A percentile compares a stretch with the other conserved stretches of the same genome.
These are phyloP conservation scores for Drosophila prosaltans DNA, from an alignment of 1,140 invertebrate genomes.

Conservation along the genomic window DNA sequence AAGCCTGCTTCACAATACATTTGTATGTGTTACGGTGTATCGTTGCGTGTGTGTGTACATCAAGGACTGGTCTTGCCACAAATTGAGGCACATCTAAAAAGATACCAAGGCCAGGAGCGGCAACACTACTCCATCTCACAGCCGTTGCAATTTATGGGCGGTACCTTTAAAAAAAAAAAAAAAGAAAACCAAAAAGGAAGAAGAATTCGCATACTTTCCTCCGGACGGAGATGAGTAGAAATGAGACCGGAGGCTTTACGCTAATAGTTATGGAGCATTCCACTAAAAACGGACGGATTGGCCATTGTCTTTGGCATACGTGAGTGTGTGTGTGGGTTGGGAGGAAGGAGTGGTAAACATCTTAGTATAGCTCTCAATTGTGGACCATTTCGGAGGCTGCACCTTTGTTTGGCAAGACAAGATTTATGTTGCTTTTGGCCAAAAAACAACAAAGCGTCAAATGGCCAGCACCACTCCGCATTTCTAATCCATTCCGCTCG, in stretches of 20 bases:
- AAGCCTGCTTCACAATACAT: slow-evolving; percentile 54
- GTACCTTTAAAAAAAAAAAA: slow-evolving; percentile 47
- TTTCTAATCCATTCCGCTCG: slow-evolving; percentile 17
- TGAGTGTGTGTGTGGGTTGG: neutral
- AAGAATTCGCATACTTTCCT: slow-evolving; percentile 48
- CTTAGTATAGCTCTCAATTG: slow-evolving; percentile 14
- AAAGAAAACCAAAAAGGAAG: too few relatives aligned
- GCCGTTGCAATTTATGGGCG: slow-evolving; percentile 74
- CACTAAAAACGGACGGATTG: slow-evolving; percentile 6
- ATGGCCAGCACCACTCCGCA: slow-evolving; percentile 33
- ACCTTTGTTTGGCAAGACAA: slow-evolving; percentile 58
- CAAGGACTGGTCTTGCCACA: slow-evolving; percentile 33
- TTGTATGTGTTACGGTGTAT: slow-evolving; percentile 41
- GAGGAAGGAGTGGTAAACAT: neutral
- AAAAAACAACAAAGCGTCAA: slow-evolving; percentile 62
- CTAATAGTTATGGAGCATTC: slow-evolving; percentile 66
- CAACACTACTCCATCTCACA: slow-evolving; percentile 40
- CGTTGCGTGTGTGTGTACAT: slow-evolving; percentile 64
- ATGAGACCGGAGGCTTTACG: slow-evolving; percentile 43
- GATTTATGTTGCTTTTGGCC: slow-evolving; percentile 71
- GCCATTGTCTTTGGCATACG: slow-evolving; percentile 43
- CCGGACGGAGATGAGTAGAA: slow-evolving; percentile 6
- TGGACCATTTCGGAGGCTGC: neutral
- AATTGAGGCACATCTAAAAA: neutral
- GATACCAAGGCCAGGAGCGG: neutral